Percentiles rank a stretch among this genome's conserved stretches.
phyloP scores from a whole-genome alignment of 2,888 invertebrate species.

The Sarcophaga subvicina region DNA sequence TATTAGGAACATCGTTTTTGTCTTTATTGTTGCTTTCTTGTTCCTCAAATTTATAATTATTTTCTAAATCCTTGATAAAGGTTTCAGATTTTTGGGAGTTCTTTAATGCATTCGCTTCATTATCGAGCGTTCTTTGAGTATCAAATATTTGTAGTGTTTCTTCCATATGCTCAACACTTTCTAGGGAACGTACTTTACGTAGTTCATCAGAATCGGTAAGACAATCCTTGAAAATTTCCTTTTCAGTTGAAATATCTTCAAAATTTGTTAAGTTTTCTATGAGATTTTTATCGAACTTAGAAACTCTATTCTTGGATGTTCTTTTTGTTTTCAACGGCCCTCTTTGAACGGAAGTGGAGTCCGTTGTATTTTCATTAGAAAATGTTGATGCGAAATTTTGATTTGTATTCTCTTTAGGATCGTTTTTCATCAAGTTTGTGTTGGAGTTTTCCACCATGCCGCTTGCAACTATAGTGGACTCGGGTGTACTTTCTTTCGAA shows the following conservation, averaged over 20 bases:
- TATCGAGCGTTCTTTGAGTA: not conserved
- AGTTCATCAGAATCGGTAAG: conserved; percentile 41
- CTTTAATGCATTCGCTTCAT: not conserved
- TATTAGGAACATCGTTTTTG: not conserved
- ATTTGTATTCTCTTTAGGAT: not conserved
- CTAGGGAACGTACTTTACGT: not conserved
- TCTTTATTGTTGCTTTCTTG: not conserved
- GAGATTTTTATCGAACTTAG: no score
- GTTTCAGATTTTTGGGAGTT: conserved; percentile 9
- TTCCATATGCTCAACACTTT: not conserved
- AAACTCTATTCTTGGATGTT: no score
- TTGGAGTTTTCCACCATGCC: no score
- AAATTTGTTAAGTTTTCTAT: no score
- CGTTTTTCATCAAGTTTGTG: no score
- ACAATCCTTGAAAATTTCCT: conserved; percentile 43
- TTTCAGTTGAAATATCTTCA: not conserved
- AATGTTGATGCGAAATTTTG: not conserved
- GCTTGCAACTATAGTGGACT: no score
- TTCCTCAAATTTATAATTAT: not conserved
- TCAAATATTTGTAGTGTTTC: not conserved
- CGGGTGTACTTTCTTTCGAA: no score
- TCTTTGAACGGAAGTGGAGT: not conserved
- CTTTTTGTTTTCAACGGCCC: no score
- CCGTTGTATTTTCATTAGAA: not conserved
- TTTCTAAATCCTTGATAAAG: conserved; percentile 1